Evolutionary conservation across 2,888 invertebrate genomes (phyloP), one percentile per base, ranked within the genome.

Genomic region (Meiosimyza decipiens): DNA sequence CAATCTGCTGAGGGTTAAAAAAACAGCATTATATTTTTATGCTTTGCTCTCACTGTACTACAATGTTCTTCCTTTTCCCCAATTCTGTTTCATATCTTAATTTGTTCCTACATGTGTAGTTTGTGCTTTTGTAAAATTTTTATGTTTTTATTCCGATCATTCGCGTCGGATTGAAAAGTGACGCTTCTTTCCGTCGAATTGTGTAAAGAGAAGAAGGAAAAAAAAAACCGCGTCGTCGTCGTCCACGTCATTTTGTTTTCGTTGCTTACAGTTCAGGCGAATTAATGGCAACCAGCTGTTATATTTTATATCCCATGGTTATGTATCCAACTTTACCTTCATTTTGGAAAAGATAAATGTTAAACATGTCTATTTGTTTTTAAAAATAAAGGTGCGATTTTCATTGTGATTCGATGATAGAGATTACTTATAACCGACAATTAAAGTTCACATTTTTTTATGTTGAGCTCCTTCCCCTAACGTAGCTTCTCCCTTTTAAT

Each of bases 151-250:
- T 70, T 76, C 76, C 76, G 75, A 72, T 49, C 50, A 63, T 22
- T 40, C 74, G 76, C 73, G 49, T 50, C 28, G 77, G 77, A 76
- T 80, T 79, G 40, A 77, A 80, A 80, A 79, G 79, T 81, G 82
- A 83, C 83, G 83, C 82, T 82, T 78, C 78, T 75, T 77, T 77
- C 75, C 77, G 47, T 60, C 33, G 60, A 16, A 55, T 66, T 57
- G 62, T 59, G 62, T 68, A 66, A 15, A 18, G 18, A 15, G 50
- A 11, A n/a, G 47, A 47, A n/a, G 18, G 18, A 54, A 67, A 12
- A 11, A 57, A 16, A 22, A 22, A 28, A 22, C 52, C 28, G 2
- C 55, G 16, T 18, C 73, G 71, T 73, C 74, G 71, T 76, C 79
- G 28, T 40, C 40, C 40, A 40, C 28, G 40, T 9, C 40, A 40